Base-by-base conservation (phyloP, 2,888 invertebrate species). In the Leptinotarsa peninsularis region DNA sequence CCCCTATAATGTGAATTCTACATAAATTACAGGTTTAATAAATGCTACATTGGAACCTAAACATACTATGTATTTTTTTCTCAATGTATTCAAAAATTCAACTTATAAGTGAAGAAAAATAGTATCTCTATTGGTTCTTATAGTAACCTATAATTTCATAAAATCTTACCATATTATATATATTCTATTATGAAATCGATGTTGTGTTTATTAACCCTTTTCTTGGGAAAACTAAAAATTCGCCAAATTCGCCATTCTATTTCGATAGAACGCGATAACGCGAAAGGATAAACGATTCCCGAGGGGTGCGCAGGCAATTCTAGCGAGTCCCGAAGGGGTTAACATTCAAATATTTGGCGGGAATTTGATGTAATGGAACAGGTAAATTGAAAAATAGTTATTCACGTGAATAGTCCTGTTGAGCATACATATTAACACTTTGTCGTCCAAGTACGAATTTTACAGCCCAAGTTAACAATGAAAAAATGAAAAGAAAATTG, bases 281-380 rank as follows among this genome's bases (percentile, higher is more conserved):
- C 58, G 58, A 58, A 58, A 58, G 13, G 58, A 7, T 18, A 23
- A 21, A 21, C 21, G 58, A 58, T 58, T 23, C 58, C 58, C 43
- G 63, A 63, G 63, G 63, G 63, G 5, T 63, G 63, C 63, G 63
- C 43, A 63, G 15, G 10, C n/a, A 63, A 43, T 33, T 18, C 33
- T 63, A 17, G 63, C 43, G n/a, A n/a, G 27, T 63, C 63, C 17
- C n/a, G n/a, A 63, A 63, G 63, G 63, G 63, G 63, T 33, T 63
- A 43, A 27, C 33, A 63, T 63, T 63, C 63, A 43, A 63, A 63
- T 63, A 5, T 63, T 43, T 63, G 63, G 63, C 63, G 63, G 63
- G 63, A 63, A 54, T 10, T 43, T 5, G 43, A 13, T 43, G 43
- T 33, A 43, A 3, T 43, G 43, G 43, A 43, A 43, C 43, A 43